These are phyloP conservation scores for Lasioglossum leucozonium DNA, from an alignment of 2,888 invertebrate species.

Conservation along the genomic window DNA sequence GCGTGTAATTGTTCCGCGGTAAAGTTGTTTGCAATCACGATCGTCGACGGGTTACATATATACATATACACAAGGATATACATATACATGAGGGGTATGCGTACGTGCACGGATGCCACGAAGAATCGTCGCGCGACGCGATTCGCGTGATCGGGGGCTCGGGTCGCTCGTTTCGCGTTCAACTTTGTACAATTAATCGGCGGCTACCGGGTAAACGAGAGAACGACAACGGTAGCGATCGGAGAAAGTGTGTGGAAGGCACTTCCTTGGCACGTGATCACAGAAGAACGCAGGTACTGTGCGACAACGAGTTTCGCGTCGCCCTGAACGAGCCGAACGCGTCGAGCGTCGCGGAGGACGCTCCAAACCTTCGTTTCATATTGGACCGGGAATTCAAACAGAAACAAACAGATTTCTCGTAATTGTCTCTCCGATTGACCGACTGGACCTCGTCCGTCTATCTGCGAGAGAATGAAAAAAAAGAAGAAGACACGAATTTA, in stretches of 20 bases:
- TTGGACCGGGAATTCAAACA: neutral
- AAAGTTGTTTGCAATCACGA: neutral
- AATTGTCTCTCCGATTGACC: neutral
- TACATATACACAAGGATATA: conserved; percentile 7
- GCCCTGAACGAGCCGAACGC: neutral
- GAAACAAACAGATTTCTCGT: neutral
- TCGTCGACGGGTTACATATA: conserved; percentile 16
- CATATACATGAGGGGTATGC: neutral
- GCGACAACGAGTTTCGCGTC: conserved; percentile 26
- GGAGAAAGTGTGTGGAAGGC: conserved; percentile 31
- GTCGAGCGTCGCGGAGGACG: neutral
- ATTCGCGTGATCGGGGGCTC: neutral
- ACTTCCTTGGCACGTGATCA: conserved; percentile 48
- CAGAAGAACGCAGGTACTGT: conserved; percentile 51
- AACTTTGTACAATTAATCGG: neutral
- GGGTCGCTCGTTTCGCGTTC: neutral
- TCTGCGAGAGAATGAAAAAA: neutral
- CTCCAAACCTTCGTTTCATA: no score
- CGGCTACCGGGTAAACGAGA: conserved; percentile 1
- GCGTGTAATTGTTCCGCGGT: neutral
- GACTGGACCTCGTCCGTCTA: neutral
- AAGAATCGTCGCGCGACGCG: neutral
- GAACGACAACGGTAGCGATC: neutral
- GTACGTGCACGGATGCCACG: neutral
- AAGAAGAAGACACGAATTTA: neutral